phyloP scores from a whole-genome alignment of 2,888 invertebrate genomes.

The Tubulanus polymorphus region DNA sequence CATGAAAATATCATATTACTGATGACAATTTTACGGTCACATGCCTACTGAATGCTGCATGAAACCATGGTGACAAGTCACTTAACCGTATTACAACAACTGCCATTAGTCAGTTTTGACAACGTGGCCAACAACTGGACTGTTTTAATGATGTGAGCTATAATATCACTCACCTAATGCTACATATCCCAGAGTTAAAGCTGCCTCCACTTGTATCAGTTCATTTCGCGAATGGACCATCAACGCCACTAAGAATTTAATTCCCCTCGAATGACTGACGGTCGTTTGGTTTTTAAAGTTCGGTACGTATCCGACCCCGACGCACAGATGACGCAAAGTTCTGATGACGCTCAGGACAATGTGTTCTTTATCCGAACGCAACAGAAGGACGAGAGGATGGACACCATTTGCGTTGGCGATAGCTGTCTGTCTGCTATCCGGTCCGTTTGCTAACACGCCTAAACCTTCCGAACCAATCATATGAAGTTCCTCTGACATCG shows the following conservation, averaged over 20 bases:
- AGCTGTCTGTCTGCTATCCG: constrained; percentile 37
- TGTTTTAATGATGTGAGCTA: background rate
- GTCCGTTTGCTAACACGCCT: constrained; percentile 47
- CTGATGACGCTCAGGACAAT: constrained; percentile 48
- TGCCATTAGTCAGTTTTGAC: background rate
- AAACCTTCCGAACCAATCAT: constrained; percentile 49
- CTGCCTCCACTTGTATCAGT: constrained; percentile 48
- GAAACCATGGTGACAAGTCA: no score
- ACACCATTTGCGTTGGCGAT: constrained; percentile 45
- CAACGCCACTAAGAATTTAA: constrained; percentile 44
- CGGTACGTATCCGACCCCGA: constrained; percentile 48
- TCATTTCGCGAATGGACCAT: constrained; percentile 47
- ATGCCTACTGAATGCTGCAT: no score
- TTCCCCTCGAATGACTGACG: constrained; percentile 41
- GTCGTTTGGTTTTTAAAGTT: constrained; percentile 40
- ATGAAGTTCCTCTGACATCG: constrained; percentile 44
- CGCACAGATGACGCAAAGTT: constrained; percentile 43
- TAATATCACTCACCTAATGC: constrained; percentile 36
- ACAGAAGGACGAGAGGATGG: constrained; percentile 38
- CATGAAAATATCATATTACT: no score
- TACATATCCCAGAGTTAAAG: constrained; percentile 44
- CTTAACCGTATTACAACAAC: background rate
- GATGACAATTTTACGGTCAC: no score
- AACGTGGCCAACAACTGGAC: background rate
- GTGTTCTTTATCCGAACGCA: constrained; percentile 43